Evolutionary conservation across 2,797 vertebrate species (phyloP).

Genomic region (Leptoclinus maculatus): DNA sequence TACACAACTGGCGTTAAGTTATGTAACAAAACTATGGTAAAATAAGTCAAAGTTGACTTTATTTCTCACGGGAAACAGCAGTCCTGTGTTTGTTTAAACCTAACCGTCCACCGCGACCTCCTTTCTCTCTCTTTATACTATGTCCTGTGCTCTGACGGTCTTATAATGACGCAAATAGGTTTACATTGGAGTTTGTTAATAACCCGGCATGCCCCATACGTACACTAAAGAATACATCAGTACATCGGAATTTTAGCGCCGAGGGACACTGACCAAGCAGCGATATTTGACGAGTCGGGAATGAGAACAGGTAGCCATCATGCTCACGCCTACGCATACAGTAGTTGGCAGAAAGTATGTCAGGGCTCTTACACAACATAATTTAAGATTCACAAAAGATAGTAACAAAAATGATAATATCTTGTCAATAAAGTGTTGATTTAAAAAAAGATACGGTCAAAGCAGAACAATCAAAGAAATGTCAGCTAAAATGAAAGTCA

Average conservation of each 20-base stretch:
- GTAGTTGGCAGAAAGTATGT: slow-evolving; percentile 23
- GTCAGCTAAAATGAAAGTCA: slow-evolving; percentile 9
- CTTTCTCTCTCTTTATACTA: not conserved
- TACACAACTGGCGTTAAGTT: too few species aligned
- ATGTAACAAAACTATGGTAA: too few species aligned
- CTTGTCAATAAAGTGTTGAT: not conserved
- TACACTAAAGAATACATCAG: not conserved
- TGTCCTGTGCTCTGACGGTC: not conserved
- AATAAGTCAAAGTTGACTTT: too few species aligned
- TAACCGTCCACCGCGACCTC: not conserved
- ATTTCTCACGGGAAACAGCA: not conserved
- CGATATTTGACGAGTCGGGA: not conserved
- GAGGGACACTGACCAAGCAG: not conserved
- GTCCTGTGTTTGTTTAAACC: not conserved
- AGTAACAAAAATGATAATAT: not conserved
- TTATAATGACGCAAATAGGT: not conserved
- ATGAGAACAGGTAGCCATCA: not conserved
- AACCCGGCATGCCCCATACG: not conserved
- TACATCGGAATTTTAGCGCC: not conserved
- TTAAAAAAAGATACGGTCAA: not conserved
- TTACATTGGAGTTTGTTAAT: not conserved
- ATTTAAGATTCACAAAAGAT: not conserved
- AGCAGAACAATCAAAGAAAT: slow-evolving; percentile 10
- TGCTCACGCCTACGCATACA: not conserved
- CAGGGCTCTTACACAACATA: slow-evolving; percentile 10